Conservation (phyloP, 2,113 vertebrate species). For the Pungitius pungitius region DNA sequence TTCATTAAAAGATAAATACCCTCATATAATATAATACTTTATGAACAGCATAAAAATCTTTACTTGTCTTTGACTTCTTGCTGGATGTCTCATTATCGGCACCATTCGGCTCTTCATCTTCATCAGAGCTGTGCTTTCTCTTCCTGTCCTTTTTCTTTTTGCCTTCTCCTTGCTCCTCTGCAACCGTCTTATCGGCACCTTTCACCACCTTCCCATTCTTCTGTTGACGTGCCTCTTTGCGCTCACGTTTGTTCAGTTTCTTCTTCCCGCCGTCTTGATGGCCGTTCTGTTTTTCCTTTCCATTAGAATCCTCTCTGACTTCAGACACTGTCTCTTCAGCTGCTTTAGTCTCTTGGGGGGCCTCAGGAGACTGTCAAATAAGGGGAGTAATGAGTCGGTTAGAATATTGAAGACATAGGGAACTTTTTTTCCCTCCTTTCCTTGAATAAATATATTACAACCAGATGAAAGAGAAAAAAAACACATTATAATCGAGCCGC, state of each 20-base stretch:
- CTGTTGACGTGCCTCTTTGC: slow-evolving; percentile 86
- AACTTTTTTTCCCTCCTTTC: neutral
- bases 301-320: slow-evolving; percentile 29
- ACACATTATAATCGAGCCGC: neutral
- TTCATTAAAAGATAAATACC: neutral
- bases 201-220: slow-evolving; percentile 83
- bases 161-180: slow-evolving; percentile 50
- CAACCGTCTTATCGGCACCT: slow-evolving; percentile 45
- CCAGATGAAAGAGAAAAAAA: neutral
- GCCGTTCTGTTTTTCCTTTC: slow-evolving; percentile 37
- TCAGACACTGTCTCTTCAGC: slow-evolving; percentile 23
- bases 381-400: neutral
- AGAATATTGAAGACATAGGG: neutral
- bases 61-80: slow-evolving; percentile 71
- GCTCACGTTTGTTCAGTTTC: slow-evolving; percentile 87
- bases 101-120: slow-evolving; percentile 38
- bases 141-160: slow-evolving; percentile 67
- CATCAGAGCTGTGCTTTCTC: slow-evolving; percentile 59
- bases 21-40: neutral
- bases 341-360: slow-evolving; percentile 16
- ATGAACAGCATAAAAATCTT: slow-evolving; percentile 13
- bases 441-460: neutral
- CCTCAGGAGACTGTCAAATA: slow-evolving; percentile 36
- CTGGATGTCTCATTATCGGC: slow-evolving; percentile 16
- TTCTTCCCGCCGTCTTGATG: slow-evolving; percentile 50